A percentile compares a stretch with the other conserved stretches of the same genome.
phyloP scores from a whole-genome alignment of 2,113 vertebrate species.

The Dasypus novemcinctus region DNA sequence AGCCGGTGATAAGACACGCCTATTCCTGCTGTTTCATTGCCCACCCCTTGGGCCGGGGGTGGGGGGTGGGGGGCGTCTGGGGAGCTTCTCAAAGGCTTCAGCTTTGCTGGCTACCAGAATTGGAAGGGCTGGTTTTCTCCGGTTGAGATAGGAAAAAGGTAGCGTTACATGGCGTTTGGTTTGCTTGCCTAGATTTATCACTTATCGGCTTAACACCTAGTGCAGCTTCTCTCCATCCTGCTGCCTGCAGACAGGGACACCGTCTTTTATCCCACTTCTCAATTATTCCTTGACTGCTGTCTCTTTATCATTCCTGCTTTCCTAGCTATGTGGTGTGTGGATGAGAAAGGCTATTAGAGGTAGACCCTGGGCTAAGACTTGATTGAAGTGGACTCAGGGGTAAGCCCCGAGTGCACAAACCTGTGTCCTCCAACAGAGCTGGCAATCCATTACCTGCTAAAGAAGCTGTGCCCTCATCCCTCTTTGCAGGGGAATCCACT shows the following conservation, averaged over 20 bases:
- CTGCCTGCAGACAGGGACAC: not conserved
- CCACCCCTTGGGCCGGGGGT: no score
- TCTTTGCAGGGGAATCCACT: not conserved
- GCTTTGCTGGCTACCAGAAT: not conserved
- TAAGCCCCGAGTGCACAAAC: not conserved
- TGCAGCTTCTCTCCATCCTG: no score
- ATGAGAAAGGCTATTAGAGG: not conserved
- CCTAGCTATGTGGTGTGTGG: no score
- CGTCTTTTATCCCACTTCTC: not conserved
- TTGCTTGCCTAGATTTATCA: not conserved
- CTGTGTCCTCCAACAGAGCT: not conserved
- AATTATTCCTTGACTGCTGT: not conserved
- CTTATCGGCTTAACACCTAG: not conserved
- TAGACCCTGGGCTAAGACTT: not conserved
- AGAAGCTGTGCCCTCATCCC: not conserved
- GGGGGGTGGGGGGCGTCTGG: no score
- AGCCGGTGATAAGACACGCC: not conserved
- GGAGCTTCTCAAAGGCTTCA: not conserved
- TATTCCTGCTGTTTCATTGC: not conserved
- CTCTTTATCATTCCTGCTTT: not conserved
- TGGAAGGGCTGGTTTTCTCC: not conserved
- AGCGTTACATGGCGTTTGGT: not conserved
- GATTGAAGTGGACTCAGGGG: no score
- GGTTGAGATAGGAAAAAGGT: not conserved
- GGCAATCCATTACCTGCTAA: no score